Conservation (phyloP, 2,113 vertebrate genomes). For the Cebidichthys violaceus region DNA sequence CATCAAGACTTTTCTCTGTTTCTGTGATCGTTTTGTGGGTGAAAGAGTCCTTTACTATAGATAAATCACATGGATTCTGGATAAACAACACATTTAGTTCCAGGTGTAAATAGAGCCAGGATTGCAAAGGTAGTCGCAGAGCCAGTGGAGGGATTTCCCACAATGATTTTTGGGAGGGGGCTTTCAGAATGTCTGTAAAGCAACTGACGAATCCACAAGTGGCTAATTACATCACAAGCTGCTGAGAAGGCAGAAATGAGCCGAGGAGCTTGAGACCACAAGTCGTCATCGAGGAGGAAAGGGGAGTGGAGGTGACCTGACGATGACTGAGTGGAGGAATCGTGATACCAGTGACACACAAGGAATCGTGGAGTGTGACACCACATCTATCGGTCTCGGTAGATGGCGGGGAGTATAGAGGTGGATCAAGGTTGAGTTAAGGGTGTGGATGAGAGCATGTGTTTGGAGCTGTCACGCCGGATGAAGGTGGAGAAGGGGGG, state of each 20-base stretch:
- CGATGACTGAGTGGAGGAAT: neutral
- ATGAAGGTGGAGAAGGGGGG: slow-evolving; percentile 42
- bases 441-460: slow-evolving; percentile 33
- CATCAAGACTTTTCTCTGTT: neutral
- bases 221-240: slow-evolving; percentile 5
- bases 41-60: neutral
- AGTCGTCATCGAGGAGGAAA: slow-evolving; percentile 6
- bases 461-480: slow-evolving; percentile 11
- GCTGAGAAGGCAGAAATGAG: slow-evolving; percentile 41
- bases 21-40: neutral
- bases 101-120: neutral
- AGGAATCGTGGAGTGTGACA: neutral
- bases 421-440: slow-evolving; percentile 29
- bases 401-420: neutral
- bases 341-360: neutral
- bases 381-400: neutral
- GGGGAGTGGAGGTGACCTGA: slow-evolving; percentile 27
- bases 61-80: neutral
- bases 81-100: neutral
- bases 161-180: neutral
- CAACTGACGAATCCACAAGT: slow-evolving; percentile 17
- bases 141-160: neutral
- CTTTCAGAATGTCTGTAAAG: slow-evolving; percentile 7
- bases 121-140: neutral
- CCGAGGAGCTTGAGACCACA: slow-evolving; percentile 10